Evolutionary conservation across 2,797 vertebrate genomes (phyloP).

Genomic region (Dromococcyx pavoninus): DNA sequence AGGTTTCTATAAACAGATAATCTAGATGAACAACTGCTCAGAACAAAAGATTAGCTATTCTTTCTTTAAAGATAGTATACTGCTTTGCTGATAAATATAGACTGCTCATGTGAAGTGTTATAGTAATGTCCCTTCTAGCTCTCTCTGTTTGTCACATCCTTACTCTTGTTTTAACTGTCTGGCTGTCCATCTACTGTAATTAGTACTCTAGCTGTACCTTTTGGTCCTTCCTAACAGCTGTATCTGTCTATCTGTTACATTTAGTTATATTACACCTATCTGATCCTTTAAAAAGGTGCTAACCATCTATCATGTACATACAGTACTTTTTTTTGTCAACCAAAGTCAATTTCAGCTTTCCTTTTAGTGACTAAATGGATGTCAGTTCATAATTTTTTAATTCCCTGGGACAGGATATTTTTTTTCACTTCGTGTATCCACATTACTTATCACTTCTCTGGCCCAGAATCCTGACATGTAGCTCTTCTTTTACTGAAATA

Average conservation of each 20-base stretch:
- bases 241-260: background rate
- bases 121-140: background rate
- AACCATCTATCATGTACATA: background rate
- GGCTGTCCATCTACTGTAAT: background rate
- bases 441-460: background rate
- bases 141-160: background rate
- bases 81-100: background rate
- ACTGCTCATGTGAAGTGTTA: background rate
- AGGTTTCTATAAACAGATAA: background rate
- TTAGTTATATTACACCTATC: background rate
- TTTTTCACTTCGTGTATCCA: background rate
- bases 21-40: background rate
- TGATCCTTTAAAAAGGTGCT: background rate
- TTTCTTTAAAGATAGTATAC: background rate
- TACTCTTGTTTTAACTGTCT: background rate
- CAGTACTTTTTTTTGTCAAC: background rate
- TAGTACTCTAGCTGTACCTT: background rate
- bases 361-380: background rate
- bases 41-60: background rate
- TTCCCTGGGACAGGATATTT: background rate
- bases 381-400: constrained; percentile 31
- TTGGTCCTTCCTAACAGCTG: background rate
- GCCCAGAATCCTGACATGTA: background rate
- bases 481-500: background rate
- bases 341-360: background rate